These are phyloP conservation scores for Elanus axillaris DNA, from an alignment of 2,113 vertebrate genomes.

Conservation along the genomic window DNA sequence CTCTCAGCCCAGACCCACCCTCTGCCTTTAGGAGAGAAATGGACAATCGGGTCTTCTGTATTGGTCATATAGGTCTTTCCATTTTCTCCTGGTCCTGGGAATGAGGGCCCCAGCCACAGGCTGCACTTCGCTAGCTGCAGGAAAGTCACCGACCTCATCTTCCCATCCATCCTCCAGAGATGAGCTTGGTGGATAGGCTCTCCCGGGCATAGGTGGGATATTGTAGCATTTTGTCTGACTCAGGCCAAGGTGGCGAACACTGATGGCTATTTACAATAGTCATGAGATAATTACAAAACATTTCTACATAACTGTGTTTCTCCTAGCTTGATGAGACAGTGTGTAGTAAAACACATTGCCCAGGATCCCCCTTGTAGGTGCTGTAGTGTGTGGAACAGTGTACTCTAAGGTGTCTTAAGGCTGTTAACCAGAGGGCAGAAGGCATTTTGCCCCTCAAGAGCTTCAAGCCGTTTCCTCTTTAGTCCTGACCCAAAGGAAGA, in stretches of 20 bases:
- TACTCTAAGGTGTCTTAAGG: neutral
- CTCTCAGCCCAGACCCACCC: neutral
- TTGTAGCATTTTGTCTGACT: neutral
- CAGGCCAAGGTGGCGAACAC: rapidly evolving
- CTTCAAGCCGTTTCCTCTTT: neutral
- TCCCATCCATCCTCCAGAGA: neutral
- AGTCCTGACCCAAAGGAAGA: neutral
- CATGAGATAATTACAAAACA: neutral
- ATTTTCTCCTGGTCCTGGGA: neutral
- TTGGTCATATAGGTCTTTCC: neutral
- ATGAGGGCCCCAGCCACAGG: neutral
- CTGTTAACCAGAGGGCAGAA: neutral
- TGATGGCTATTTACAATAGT: neutral
- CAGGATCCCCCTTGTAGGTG: neutral
- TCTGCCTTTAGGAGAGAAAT: neutral
- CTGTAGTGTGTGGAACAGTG: rapidly evolving
- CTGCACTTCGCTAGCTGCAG: rapidly evolving
- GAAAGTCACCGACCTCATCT: neutral
- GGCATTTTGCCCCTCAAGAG: neutral
- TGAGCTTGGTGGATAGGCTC: neutral
- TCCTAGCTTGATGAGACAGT: neutral
- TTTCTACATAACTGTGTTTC: neutral
- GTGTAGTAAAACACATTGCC: neutral
- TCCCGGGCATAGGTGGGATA: neutral
- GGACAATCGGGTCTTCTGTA: neutral